Percentiles rank a stretch among this genome's conserved stretches.
These are phyloP conservation scores for Leucania comma DNA, from an alignment of 2,888 invertebrate species.

Conservation along the genomic window DNA sequence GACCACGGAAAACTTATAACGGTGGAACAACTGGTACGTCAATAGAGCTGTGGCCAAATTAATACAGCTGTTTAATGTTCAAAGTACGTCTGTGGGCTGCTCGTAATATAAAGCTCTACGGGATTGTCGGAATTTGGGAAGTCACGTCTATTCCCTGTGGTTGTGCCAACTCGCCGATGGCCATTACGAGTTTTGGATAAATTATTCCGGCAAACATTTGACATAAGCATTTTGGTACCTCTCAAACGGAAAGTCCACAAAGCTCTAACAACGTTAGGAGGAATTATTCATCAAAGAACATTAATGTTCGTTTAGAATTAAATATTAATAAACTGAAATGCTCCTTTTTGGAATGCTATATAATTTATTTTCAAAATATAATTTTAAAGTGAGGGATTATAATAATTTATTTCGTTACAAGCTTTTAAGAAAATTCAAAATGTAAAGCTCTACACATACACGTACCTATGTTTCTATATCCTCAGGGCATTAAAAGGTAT, in stretches of 20 bases:
- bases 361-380: constrained; percentile 26
- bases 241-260: constrained; percentile 39
- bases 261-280: constrained; percentile 44
- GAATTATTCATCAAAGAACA: constrained; percentile 58
- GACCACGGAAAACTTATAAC: constrained; percentile 9
- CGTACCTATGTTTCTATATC: not conserved
- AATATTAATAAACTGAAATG: constrained; percentile 51
- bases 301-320: constrained; percentile 40
- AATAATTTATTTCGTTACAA: constrained; percentile 1
- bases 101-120: constrained; percentile 64
- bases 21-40: constrained; percentile 30
- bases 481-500: not conserved
- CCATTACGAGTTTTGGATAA: constrained; percentile 68
- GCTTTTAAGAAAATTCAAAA: not conserved
- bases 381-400: constrained; percentile 16
- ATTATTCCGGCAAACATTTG: constrained; percentile 55
- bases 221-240: constrained; percentile 48
- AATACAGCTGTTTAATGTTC: constrained; percentile 67
- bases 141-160: constrained; percentile 69
- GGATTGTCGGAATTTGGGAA: constrained; percentile 64
- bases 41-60: constrained; percentile 55
- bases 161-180: constrained; percentile 65
- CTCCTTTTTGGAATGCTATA: constrained; percentile 20
- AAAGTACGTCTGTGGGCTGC: constrained; percentile 57
- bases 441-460: not conserved